Conservation (phyloP, 2,888 invertebrate genomes). For the Caenorhabditis becei region DNA sequence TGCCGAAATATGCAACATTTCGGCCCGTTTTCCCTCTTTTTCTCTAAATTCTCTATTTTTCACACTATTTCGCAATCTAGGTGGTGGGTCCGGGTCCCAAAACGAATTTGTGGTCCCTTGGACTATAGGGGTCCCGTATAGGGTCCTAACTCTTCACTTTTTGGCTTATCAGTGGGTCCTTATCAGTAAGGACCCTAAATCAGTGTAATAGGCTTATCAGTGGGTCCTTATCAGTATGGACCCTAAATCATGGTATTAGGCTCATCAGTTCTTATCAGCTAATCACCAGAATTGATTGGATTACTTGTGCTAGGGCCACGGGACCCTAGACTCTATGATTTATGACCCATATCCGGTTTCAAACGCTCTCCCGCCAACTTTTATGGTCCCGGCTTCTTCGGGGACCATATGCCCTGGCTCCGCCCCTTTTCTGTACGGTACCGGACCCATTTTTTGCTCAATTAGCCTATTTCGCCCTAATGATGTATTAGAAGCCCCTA, state of each 20-base stretch:
- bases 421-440: background rate
- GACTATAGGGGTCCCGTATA: too few species aligned
- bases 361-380: background rate
- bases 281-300: too few species aligned
- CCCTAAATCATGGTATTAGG: too few species aligned
- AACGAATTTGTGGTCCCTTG: conserved; percentile 40
- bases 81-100: background rate
- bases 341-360: background rate
- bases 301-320: too few species aligned
- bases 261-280: too few species aligned
- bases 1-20: background rate
- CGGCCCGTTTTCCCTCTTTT: background rate
- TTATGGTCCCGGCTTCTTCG: background rate
- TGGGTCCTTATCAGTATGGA: too few species aligned
- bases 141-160: too few species aligned
- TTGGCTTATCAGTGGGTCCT: too few species aligned
- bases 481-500: background rate
- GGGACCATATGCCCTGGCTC: background rate
- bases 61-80: background rate
- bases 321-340: background rate
- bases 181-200: too few species aligned
- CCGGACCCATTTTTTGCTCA: background rate
- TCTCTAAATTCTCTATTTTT: background rate
- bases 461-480: background rate
- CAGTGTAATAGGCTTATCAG: too few species aligned